phyloP scores from a whole-genome alignment of 2,888 invertebrate species.

The Tipula vernalis region DNA sequence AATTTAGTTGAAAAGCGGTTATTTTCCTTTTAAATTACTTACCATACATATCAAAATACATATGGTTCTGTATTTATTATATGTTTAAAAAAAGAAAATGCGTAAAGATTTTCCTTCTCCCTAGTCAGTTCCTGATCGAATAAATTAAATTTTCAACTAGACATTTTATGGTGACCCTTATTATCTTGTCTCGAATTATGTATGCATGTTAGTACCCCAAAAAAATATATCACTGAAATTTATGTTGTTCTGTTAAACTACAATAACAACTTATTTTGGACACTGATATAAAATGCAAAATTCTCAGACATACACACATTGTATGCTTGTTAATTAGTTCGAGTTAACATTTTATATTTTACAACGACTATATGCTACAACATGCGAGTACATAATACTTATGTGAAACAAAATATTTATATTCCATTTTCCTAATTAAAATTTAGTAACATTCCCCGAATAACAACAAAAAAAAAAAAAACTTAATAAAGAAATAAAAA shows the following conservation, averaged over 20 bases:
- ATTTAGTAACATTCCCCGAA: not conserved
- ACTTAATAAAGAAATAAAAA: not conserved
- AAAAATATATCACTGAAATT: not conserved
- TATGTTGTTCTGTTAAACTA: not conserved
- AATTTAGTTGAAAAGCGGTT: too few relatives aligned
- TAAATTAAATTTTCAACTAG: not conserved
- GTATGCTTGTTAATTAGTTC: not conserved
- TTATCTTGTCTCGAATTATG: not conserved
- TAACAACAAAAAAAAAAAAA: not conserved
- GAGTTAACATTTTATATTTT: not conserved
- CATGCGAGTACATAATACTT: not conserved
- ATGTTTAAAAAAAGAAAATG: too few relatives aligned
- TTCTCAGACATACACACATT: not conserved
- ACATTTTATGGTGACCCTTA: not conserved
- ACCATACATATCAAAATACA: too few relatives aligned
- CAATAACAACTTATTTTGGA: not conserved
- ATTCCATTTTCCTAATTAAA: not conserved
- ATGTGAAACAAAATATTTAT: not conserved
- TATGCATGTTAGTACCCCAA: not conserved
- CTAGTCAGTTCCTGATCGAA: not conserved
- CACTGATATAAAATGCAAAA: not conserved
- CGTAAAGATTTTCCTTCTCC: too few relatives aligned
- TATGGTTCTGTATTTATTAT: too few relatives aligned
- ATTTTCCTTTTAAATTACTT: too few relatives aligned
- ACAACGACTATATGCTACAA: not conserved